These are phyloP conservation scores for Halictus rubicundus DNA, from an alignment of 1,140 invertebrate genomes.

Conservation along the genomic window DNA sequence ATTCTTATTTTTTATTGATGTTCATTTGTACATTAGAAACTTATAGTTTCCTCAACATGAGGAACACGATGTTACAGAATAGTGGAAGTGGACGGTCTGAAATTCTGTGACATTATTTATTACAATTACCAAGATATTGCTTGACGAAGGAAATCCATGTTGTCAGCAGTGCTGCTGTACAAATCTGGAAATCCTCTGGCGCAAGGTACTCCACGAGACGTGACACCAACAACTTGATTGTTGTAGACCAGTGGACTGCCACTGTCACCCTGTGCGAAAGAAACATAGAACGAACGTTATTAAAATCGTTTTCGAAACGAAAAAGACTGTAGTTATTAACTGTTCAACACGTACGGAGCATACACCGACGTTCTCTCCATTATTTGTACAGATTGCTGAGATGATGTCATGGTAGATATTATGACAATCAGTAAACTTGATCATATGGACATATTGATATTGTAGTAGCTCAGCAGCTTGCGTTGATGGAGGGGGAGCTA, in stretches of 20 bases:
- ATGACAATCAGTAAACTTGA: not conserved
- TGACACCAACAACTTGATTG: conserved; percentile 78
- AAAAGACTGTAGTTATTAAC: too few relatives aligned
- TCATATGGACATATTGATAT: conserved; percentile 3
- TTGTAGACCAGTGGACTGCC: conserved; percentile 59
- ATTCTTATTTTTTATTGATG: too few relatives aligned
- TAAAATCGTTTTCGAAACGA: too few relatives aligned
- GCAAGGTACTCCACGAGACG: conserved; percentile 85
- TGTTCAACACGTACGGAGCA: not conserved
- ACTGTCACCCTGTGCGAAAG: conserved; percentile 58
- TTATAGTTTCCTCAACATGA: too few relatives aligned
- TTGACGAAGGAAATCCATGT: not conserved
- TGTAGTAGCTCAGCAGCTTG: not conserved
- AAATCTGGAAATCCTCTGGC: conserved; percentile 52
- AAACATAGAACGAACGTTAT: not conserved
- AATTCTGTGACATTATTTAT: too few relatives aligned
- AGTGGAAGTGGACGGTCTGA: too few relatives aligned
- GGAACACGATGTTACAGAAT: too few relatives aligned
- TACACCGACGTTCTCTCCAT: not conserved
- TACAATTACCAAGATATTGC: not conserved
- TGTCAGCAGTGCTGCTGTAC: not conserved
- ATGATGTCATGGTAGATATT: not conserved
- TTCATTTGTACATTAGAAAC: too few relatives aligned
- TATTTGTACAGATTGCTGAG: not conserved
- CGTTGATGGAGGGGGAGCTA: not conserved